phyloP scores from a whole-genome alignment of 1,140 invertebrate species.

The Triops cancriformis region DNA sequence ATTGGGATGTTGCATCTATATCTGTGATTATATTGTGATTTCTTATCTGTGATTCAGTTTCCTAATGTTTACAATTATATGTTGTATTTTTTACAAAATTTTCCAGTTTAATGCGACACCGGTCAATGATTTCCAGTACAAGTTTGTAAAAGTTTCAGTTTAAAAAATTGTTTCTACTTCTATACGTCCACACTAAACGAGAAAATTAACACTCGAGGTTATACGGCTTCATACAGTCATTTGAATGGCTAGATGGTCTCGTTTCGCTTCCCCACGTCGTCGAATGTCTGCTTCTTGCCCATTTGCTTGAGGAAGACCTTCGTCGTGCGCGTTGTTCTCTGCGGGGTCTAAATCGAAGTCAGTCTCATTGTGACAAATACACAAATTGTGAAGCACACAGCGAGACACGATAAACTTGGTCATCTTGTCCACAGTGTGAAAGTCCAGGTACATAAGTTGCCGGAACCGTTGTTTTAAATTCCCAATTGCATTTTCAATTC shows the following conservation, averaged over 20 bases:
- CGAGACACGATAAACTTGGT: too few relatives aligned
- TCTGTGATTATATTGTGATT: too few relatives aligned
- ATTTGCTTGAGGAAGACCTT: neutral
- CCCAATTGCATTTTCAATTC: too few relatives aligned
- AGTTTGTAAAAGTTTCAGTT: neutral
- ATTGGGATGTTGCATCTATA: neutral
- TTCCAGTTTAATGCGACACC: neutral
- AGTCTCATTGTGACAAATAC: conserved; percentile 32
- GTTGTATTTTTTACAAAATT: neutral
- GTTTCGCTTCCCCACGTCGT: neutral
- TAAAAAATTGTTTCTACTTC: neutral
- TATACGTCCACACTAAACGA: neutral
- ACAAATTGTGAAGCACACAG: too few relatives aligned
- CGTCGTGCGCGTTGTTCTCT: neutral
- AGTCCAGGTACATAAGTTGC: too few relatives aligned
- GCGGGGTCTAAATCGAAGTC: neutral
- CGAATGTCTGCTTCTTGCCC: neutral
- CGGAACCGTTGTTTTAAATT: too few relatives aligned
- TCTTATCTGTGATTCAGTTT: neutral
- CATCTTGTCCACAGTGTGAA: too few relatives aligned
- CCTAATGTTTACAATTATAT: neutral
- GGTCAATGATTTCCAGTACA: neutral
- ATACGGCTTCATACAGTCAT: neutral
- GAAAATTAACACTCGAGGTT: neutral
- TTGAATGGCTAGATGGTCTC: neutral